phyloP scores from a whole-genome alignment of 37 sponge, comb jelly and placozoan species.

The Aphrocallistes beatrix region DNA sequence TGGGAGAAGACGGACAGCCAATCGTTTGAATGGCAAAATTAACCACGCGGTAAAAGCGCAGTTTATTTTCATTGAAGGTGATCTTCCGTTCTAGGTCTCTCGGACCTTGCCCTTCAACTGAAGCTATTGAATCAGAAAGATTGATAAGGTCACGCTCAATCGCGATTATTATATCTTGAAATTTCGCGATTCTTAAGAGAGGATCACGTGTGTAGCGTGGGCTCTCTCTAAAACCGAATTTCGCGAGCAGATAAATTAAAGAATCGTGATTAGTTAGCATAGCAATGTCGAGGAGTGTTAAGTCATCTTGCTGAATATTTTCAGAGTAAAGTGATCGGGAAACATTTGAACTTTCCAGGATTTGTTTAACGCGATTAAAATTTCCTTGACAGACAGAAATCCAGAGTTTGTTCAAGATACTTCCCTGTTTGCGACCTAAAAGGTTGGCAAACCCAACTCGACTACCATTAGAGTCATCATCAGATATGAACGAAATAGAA shows the following conservation, averaged over 20 bases:
- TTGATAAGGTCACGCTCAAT: neutral
- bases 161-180: constrained; percentile 3
- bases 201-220: neutral
- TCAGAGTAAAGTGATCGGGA: neutral
- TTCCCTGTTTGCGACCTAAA: neutral
- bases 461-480: neutral
- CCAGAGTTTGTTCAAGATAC: neutral
- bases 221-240: neutral
- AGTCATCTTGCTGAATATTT: neutral
- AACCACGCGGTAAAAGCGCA: constrained; percentile 2
- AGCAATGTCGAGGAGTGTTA: neutral
- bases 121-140: neutral
- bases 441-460: neutral
- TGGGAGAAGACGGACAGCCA: neutral
- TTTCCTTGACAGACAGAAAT: neutral
- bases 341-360: neutral
- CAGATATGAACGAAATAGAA: neutral
- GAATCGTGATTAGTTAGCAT: neutral
- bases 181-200: constrained; percentile 16
- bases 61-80: neutral
- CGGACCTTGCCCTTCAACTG: neutral
- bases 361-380: neutral
- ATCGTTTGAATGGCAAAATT: neutral
- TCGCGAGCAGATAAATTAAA: neutral
- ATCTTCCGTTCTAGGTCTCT: neutral